Conservation (phyloP, 2,888 invertebrate species). For the Heliconius erato region DNA sequence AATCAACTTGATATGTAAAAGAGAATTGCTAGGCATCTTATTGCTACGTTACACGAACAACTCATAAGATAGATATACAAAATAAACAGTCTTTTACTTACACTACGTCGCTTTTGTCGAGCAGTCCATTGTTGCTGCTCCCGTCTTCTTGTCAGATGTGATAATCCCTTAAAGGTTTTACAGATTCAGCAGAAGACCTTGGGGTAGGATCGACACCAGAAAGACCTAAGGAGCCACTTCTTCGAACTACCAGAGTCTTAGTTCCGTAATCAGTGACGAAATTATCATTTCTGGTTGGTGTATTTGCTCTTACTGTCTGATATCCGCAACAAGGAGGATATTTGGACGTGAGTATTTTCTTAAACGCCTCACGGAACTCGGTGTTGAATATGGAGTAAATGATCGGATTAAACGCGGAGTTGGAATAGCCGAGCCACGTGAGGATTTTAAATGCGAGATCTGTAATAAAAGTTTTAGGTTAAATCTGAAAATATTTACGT, state of each 20-base stretch:
- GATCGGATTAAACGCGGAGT: slow-evolving; percentile 98
- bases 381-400: slow-evolving; percentile 99
- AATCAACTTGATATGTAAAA: slow-evolving; percentile 46
- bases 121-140: slow-evolving; percentile 75
- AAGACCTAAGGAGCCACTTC: slow-evolving; percentile 89
- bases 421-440: slow-evolving; percentile 99
- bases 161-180: slow-evolving; percentile 87
- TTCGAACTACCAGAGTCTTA: slow-evolving; percentile 89
- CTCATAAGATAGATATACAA: slow-evolving; percentile 27
- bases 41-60: slow-evolving; percentile 26
- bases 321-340: slow-evolving; percentile 92
- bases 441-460: slow-evolving; percentile 90
- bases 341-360: slow-evolving; percentile 94
- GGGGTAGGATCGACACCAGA: slow-evolving; percentile 89
- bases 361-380: slow-evolving; percentile 98
- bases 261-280: slow-evolving; percentile 91
- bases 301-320: slow-evolving; percentile 85
- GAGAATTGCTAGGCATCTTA: slow-evolving; percentile 38
- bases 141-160: slow-evolving; percentile 84
- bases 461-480: slow-evolving; percentile 64
- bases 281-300: slow-evolving; percentile 88
- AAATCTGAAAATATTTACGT: neutral
- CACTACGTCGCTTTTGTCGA: slow-evolving; percentile 80
- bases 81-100: slow-evolving; percentile 53
- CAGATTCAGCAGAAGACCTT: slow-evolving; percentile 89